Evolutionary conservation across 2,113 vertebrate species (phyloP), one percentile per base, ranked within the genome.

Genomic region (Hirundichthys speculiger): DNA sequence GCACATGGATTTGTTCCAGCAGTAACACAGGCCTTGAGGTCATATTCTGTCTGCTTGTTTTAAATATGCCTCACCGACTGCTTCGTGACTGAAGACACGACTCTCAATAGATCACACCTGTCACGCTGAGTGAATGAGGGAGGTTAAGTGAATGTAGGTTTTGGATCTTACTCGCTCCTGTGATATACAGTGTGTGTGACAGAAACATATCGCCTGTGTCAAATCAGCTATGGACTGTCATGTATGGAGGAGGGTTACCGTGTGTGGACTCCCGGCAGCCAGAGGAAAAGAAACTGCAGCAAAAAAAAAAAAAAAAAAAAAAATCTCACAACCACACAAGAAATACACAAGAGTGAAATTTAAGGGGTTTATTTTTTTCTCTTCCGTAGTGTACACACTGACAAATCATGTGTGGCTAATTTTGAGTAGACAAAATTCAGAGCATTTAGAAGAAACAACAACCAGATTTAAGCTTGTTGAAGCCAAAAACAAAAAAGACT

Each of bases 71-170:
- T 25, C 69, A 53, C 40, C 30, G 18, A 54, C 13, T 24, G 19
- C 50, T 27, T 62, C 43, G 39, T 20, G 34, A 45, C 54, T 61
- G 19, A 62, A 70, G 67, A 38, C 51, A 15, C 56, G 63, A 52
- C 53, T 68, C 65, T 57, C 34, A 52, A 43, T 56, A 67, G 63
- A 69, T 66, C 53, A 71, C 60, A 75, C 55, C 55, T 73, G 73
- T 75, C 85, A 80, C 65, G 43, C 48, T 21, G 52, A 79, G 58
- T 22, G 43, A 21, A 61, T 67, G 46, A n/a, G n/a, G n/a, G n/a
- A n/a, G n/a, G n/a, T n/a, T n/a, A n/a, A n/a, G 21, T 63, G 1
- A 13, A 15, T 77, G 66, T 79, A 82, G 48, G 14, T 80, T 75
- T 81, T 73, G 61, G 68, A 87, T 69, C 9, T 0, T 3, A 59